Base-by-base conservation (phyloP, 1,140 invertebrate species). In the Trachymyrmex cornetzi region DNA sequence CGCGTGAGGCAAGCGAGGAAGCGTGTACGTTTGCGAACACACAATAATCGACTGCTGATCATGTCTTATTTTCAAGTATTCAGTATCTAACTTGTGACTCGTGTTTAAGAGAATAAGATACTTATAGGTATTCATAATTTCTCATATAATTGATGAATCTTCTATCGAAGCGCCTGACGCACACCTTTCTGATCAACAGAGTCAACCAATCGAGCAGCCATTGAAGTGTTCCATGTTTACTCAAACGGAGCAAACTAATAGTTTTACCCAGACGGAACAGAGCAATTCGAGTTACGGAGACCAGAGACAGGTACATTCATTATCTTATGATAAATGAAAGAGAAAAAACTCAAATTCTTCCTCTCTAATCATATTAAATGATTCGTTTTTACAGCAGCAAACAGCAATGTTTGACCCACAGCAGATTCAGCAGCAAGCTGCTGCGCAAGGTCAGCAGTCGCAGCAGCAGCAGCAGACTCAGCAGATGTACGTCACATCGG, bases 221-320 rank as follows among this genome's bases (percentile, higher is more conserved):
- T 92, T 95, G 69, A 95, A 95, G 92, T 94, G 93, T 93, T 95
- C 95, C 88, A 95, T 95, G 93, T 94, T 95, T 87, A 94, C 94
- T 72, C 94, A 95, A 93, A 95, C 94, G 12, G 94, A 95, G 82
- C 94, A 93, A 72, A 93, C 93, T 16, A 94, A 94, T 77, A 95
- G 94, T 92, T 95, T 95, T 72, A 95, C 94, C 71, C 95, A 95
- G 89, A 95, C 95, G 63, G 95, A 96, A 85, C 94, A 95, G 85
- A 94, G 90, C 55, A 93, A 94, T 88, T 94, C 93, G 2, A 94
- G 90, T 74, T 94, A 94, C 89, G 81, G 89, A 34, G 93, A 93
- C 90, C 93, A 94, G 87, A 91, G 92, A 92, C 94, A 94, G 93
- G 92, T 92, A n/a, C 75, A 2, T 55, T 16, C 0, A 9, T 67